Base-by-base conservation (phyloP, 2,888 invertebrate species). In the Schizaphis graminum region DNA sequence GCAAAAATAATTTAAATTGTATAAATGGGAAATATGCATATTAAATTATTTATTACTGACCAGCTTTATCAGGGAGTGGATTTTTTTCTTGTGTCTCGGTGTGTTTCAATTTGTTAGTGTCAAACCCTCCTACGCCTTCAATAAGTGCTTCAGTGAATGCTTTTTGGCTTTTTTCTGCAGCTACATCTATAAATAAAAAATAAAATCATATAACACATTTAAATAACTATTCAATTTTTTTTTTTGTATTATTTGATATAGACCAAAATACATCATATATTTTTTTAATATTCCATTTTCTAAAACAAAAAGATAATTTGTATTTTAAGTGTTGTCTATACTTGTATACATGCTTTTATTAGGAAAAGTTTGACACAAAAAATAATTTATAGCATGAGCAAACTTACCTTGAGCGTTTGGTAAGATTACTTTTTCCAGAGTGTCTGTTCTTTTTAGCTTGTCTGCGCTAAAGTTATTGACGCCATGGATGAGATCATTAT, bases 21-120 rank as follows among this genome's bases (percentile, higher is more conserved):
- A 24, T 41, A 10, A 24, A 47, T 41, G 26, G 24, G 35, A 21
- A 21, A 0, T 53, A 53, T 21, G 16, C 35, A 35, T 35, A 77
- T 77, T 35, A 35, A 47, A 89, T 26, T 57, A 56, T 41, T 56
- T 44, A 89, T 35, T 44, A 95, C 95, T 96, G 97, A 99, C 99
- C 98, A 97, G 98, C 98, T 97, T 98, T 98, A 96, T 98, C 98
- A 89, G 99, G 99, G 95, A 99, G 97, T 93, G 98, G 97, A 96
- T 98, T 98, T 96, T 99, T 99, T 96, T 98, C 98, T 95, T 98
- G 97, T 94, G 99, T 99, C 96, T 98, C 98, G 91, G 98, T 98
- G 96, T 98, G 98, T 96, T 98, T 98, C 96, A 98, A 96, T 96
- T 97, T 97, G 95, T 97, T 97, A 94, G 98, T 97, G 96, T 98